Percentiles rank a stretch among this genome's conserved stretches.
phyloP scores from a whole-genome alignment of 2,888 invertebrate species.

The Drosophila stalkeri region DNA sequence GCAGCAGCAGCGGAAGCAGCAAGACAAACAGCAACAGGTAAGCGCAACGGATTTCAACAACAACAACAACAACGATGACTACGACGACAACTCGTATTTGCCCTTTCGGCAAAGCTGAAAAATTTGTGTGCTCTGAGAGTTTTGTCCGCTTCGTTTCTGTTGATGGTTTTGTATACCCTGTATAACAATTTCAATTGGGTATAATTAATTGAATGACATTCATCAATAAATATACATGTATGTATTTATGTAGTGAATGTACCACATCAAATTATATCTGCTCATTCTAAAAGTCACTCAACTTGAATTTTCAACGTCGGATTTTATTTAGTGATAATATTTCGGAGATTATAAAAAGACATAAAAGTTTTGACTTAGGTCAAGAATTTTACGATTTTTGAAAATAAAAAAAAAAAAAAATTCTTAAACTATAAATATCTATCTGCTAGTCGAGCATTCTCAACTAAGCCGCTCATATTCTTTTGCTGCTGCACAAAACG shows the following conservation, averaged over 20 bases:
- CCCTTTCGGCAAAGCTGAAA: conserved; percentile 35
- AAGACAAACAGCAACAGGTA: conserved; percentile 51
- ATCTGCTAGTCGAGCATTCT: background rate
- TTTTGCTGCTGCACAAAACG: conserved; percentile 29
- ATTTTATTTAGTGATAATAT: background rate
- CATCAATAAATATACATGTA: background rate
- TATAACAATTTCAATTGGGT: background rate
- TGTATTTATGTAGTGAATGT: background rate
- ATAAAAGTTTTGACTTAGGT: background rate
- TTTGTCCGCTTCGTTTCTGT: conserved; percentile 29
- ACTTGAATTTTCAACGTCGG: background rate
- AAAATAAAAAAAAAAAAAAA: background rate
- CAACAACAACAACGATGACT: conserved; percentile 24
- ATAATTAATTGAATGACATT: background rate
- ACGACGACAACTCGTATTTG: conserved; percentile 32
- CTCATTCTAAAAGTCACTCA: background rate
- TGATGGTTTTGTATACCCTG: background rate
- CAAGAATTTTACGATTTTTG: background rate
- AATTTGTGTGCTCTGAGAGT: conserved; percentile 23
- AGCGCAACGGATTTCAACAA: conserved; percentile 37
- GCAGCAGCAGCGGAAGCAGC: conserved; percentile 33
- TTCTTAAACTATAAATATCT: background rate
- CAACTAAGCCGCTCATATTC: background rate
- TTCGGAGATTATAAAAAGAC: background rate
- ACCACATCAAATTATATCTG: background rate